Conservation (phyloP, 1,140 invertebrate genomes). For the Caenorhabditis briggsae region DNA sequence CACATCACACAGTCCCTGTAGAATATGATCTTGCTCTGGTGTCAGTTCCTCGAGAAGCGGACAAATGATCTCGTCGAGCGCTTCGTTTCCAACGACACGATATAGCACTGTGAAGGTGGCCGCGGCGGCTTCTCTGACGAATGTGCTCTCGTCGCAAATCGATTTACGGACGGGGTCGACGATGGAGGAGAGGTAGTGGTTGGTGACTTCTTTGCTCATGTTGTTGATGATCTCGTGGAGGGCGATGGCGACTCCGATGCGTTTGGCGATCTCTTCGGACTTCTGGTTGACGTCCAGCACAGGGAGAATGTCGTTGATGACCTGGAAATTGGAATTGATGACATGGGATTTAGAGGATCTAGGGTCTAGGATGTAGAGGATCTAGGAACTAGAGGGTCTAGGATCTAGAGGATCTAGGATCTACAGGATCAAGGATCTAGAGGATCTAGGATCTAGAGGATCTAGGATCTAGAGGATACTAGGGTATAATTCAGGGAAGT, state of each 20-base stretch:
- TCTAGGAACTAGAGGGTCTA: background rate
- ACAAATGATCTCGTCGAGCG: slow-evolving; percentile 96
- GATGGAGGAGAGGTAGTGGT: slow-evolving; percentile 59
- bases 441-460: no score
- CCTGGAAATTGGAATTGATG: background rate
- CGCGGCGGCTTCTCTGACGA: slow-evolving; percentile 93
- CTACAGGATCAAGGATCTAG: no score
- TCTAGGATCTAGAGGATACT: no score
- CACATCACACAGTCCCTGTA: slow-evolving; percentile 58
- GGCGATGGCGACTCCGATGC: slow-evolving; percentile 97
- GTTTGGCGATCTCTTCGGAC: slow-evolving; percentile 88
- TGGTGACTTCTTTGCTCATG: slow-evolving; percentile 61
- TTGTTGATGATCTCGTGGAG: slow-evolving; percentile 97
- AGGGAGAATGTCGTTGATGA: slow-evolving; percentile 82
- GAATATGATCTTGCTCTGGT: slow-evolving; percentile 66
- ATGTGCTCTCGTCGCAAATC: slow-evolving; percentile 90
- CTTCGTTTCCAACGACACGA: slow-evolving; percentile 87
- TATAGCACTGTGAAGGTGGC: slow-evolving; percentile 86
- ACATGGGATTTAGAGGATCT: background rate
- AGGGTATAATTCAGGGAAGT: no score
- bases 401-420: no score
- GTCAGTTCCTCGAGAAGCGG: slow-evolving; percentile 87
- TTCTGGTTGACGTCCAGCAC: slow-evolving; percentile 93
- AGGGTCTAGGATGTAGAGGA: background rate
- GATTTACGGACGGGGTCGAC: slow-evolving; percentile 77